These are phyloP conservation scores for Heliocidaris tuberculata DNA, from an alignment of 35 echinoderm and acorn worm genomes.

Conservation along the genomic window DNA sequence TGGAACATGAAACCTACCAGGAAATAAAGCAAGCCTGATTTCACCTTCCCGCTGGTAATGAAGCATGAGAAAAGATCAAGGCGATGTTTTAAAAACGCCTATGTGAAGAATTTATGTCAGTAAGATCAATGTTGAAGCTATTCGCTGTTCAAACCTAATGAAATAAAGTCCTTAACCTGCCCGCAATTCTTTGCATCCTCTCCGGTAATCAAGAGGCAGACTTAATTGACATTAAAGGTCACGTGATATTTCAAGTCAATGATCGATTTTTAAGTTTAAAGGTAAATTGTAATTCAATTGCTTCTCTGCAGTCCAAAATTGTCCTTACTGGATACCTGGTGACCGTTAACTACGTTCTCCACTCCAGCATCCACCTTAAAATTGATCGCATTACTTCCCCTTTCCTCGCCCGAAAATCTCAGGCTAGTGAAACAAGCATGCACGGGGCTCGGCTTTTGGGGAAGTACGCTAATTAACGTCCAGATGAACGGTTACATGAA, in stretches of 20 bases:
- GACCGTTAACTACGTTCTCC: neutral
- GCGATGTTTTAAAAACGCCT: neutral
- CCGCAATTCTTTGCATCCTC: neutral
- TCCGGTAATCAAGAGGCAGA: neutral
- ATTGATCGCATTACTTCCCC: neutral
- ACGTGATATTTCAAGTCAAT: neutral
- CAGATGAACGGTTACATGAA: neutral
- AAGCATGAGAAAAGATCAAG: neutral
- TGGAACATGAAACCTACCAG: neutral
- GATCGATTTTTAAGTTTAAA: conserved; percentile 13
- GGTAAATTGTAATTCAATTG: neutral
- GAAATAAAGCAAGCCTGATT: neutral
- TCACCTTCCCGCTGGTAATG: neutral
- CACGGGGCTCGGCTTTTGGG: neutral
- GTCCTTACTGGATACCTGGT: neutral
- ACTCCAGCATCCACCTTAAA: neutral
- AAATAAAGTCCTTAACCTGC: neutral
- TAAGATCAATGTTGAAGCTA: neutral
- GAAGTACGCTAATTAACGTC: neutral
- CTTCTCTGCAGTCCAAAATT: neutral
- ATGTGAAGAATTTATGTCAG: neutral
- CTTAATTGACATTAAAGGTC: neutral
- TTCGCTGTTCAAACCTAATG: neutral
- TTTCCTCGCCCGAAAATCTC: neutral
- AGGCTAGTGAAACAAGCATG: neutral